These are phyloP conservation scores for Oreochromis aureus DNA, from an alignment of 2,113 vertebrate species.

Conservation along the genomic window DNA sequence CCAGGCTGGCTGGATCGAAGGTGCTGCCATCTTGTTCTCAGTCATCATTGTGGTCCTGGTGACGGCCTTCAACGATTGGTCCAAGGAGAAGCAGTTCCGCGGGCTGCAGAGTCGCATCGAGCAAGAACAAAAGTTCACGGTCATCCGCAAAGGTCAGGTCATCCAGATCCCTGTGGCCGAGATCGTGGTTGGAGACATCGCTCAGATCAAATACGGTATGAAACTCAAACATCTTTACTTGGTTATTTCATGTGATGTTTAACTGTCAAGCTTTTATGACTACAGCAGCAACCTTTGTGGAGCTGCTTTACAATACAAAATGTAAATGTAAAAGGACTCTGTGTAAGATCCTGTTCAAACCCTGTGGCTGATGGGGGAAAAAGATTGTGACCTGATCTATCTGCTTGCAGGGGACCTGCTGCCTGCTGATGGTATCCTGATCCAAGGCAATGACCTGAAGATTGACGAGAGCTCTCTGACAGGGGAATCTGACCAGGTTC, in stretches of 20 bases:
- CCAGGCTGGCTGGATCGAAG: conserved; percentile 95
- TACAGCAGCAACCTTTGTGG: not conserved
- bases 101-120: conserved; percentile 96
- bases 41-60: conserved; percentile 95
- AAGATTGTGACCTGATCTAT: not conserved
- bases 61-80: conserved; percentile 98
- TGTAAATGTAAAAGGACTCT: not conserved
- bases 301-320: not conserved
- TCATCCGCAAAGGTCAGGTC: conserved; percentile 94
- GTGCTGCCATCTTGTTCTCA: conserved; percentile 91
- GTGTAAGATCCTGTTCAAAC: not conserved
- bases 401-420: conserved; percentile 85
- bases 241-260: not conserved
- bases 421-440: conserved; percentile 90
- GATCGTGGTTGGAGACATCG: conserved; percentile 92
- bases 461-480: conserved; percentile 97
- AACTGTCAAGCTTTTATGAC: not conserved
- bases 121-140: conserved; percentile 92
- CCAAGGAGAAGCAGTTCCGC: conserved; percentile 96
- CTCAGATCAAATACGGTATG: conserved; percentile 96
- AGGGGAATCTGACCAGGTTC: conserved; percentile 92
- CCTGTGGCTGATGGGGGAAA: not conserved
- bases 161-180: conserved; percentile 95
- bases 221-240: not conserved
- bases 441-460: conserved; percentile 97